Evolutionary conservation across 2,888 invertebrate genomes (phyloP).

Genomic region (Cepaea hortensis): DNA sequence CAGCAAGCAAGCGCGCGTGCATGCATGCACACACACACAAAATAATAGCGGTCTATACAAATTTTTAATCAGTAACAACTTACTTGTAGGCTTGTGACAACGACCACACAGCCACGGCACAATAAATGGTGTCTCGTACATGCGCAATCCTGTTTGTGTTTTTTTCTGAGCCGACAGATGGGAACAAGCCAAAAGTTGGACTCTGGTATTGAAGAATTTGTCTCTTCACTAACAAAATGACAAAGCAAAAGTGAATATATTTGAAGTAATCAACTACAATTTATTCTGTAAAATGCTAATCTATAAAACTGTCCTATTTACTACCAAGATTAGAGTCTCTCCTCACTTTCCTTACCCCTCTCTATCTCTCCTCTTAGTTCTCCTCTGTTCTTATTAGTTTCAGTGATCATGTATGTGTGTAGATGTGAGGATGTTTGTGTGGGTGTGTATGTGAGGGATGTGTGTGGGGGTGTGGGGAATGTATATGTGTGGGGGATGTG

Average conservation of each 20-base stretch:
- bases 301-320: too few relatives aligned
- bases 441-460: too few relatives aligned
- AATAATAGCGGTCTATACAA: background rate
- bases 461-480: too few relatives aligned
- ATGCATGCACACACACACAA: background rate
- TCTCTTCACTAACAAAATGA: slow-evolving; percentile 65
- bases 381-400: too few relatives aligned
- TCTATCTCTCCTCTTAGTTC: too few relatives aligned
- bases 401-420: too few relatives aligned
- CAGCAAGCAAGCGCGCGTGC: background rate
- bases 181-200: slow-evolving; percentile 94
- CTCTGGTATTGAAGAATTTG: slow-evolving; percentile 94
- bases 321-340: too few relatives aligned
- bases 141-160: slow-evolving; percentile 89
- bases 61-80: slow-evolving; percentile 41
- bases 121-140: slow-evolving; percentile 94
- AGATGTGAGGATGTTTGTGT: too few relatives aligned
- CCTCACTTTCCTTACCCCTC: too few relatives aligned
- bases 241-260: background rate
- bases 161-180: slow-evolving; percentile 80
- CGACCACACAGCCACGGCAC: slow-evolving; percentile 97
- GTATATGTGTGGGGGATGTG: too few relatives aligned
- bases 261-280: background rate
- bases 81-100: slow-evolving; percentile 96
- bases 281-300: too few relatives aligned